phyloP scores from a whole-genome alignment of 1,140 invertebrate species.

The Ctenoplectra terminalis region DNA sequence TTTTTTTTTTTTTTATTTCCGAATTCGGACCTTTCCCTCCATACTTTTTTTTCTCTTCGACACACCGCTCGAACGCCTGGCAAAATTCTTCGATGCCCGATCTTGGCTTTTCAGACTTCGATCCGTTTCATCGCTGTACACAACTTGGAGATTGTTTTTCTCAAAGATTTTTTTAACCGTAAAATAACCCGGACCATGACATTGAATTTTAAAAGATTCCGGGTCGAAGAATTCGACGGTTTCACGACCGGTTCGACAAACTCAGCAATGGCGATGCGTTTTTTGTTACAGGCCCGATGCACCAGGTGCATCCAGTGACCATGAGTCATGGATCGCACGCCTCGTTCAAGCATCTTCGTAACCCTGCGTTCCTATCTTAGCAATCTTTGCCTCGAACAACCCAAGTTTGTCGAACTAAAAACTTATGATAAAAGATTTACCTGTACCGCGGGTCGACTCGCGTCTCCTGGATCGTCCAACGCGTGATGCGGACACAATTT shows the following conservation, averaged over 20 bases:
- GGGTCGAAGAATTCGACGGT: slow-evolving; percentile 18
- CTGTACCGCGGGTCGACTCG: slow-evolving; percentile 78
- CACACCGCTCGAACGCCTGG: not conserved
- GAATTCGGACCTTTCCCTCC: slow-evolving; percentile 12
- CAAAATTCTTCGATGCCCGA: not conserved
- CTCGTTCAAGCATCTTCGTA: not conserved
- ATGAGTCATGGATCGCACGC: slow-evolving; percentile 39
- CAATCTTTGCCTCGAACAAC: not conserved
- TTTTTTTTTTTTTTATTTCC: not conserved
- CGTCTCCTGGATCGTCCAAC: slow-evolving; percentile 79
- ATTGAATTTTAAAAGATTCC: slow-evolving; percentile 13
- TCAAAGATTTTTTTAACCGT: not conserved
- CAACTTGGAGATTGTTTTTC: not conserved
- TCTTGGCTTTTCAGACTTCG: not conserved
- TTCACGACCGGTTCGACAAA: slow-evolving; percentile 45
- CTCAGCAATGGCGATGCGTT: not conserved
- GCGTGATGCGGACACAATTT: slow-evolving; percentile 77
- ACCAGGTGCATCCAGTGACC: slow-evolving; percentile 35
- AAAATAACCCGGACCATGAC: not conserved
- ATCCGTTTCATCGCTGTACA: not conserved
- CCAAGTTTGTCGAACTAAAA: not conserved
- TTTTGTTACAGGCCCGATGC: slow-evolving; percentile 11
- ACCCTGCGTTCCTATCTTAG: not conserved
- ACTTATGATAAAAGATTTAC: slow-evolving; percentile 59
- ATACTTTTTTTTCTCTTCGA: not conserved